Percentiles rank a stretch among this genome's conserved stretches.
Conservation (phyloP, 2,888 invertebrate species). For the Drosophila borealis region DNA sequence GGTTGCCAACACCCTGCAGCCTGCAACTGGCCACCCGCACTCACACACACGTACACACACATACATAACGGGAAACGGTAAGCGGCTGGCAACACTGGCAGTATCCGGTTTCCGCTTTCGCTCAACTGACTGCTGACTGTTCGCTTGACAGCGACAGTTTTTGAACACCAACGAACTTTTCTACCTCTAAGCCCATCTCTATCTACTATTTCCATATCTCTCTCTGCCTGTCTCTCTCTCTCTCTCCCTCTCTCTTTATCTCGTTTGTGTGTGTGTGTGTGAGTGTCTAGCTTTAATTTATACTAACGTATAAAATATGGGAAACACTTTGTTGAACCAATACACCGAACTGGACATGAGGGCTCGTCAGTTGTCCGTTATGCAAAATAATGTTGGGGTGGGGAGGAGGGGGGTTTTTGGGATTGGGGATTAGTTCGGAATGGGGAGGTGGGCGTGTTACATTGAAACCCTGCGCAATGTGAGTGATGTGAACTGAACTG, state of each 20-base stretch:
- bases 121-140: conserved; percentile 54
- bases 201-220: not conserved
- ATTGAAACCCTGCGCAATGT: conserved; percentile 22
- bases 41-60: conserved; percentile 9
- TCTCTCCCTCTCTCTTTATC: not conserved
- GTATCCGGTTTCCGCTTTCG: conserved; percentile 66
- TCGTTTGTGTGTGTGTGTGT: not conserved
- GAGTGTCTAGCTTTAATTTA: conserved; percentile 28
- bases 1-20: conserved; percentile 13
- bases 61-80: conserved; percentile 59
- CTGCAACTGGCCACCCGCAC: conserved; percentile 24
- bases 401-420: not conserved
- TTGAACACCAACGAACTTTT: conserved; percentile 38
- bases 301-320: conserved; percentile 37
- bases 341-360: conserved; percentile 39
- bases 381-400: conserved; percentile 21
- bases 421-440: not conserved
- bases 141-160: conserved; percentile 52
- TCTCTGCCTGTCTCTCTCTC: not conserved
- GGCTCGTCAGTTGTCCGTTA: conserved; percentile 7
- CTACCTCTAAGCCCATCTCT: conserved; percentile 4
- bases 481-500: conserved; percentile 49
- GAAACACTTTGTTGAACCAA: conserved; percentile 32
- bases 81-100: conserved; percentile 67
- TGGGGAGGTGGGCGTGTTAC: not conserved